Conservation (phyloP, 2,888 invertebrate genomes). For the Lasioglossum villosulum region DNA sequence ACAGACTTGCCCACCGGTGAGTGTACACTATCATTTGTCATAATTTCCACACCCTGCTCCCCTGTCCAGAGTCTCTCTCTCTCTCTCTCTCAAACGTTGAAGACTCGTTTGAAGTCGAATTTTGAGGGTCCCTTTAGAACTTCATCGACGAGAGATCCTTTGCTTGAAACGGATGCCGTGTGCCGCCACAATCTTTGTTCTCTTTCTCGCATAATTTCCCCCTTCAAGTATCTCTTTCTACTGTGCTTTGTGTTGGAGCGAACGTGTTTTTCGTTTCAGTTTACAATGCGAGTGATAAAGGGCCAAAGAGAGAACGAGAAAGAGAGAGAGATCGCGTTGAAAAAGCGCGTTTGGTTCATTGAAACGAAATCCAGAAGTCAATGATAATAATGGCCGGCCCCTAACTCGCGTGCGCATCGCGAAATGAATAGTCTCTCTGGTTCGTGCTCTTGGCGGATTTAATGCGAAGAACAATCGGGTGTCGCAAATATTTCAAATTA, state of each 20-base stretch:
- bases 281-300: not conserved
- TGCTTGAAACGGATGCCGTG: not conserved
- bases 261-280: conserved; percentile 2
- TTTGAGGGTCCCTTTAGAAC: conserved; percentile 28
- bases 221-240: not conserved
- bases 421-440: not conserved
- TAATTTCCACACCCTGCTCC: not conserved
- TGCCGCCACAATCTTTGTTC: not conserved
- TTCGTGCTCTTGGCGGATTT: conserved; percentile 18
- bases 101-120: conserved; percentile 31
- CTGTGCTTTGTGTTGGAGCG: not conserved
- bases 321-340: not conserved
- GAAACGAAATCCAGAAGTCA: conserved; percentile 13
- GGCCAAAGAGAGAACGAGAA: not conserved
- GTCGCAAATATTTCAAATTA: conserved; percentile 32
- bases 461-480: conserved; percentile 25
- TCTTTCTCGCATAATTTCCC: not conserved
- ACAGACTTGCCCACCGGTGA: not conserved
- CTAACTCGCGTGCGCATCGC: not conserved
- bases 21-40: not conserved
- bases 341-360: not conserved
- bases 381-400: not conserved
- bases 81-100: not conserved
- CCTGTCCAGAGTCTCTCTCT: not conserved
- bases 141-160: conserved; percentile 21